Evolutionary conservation across 2,888 invertebrate species (phyloP), one percentile per base, ranked within the genome.

Genomic region (Netelia virgata): DNA sequence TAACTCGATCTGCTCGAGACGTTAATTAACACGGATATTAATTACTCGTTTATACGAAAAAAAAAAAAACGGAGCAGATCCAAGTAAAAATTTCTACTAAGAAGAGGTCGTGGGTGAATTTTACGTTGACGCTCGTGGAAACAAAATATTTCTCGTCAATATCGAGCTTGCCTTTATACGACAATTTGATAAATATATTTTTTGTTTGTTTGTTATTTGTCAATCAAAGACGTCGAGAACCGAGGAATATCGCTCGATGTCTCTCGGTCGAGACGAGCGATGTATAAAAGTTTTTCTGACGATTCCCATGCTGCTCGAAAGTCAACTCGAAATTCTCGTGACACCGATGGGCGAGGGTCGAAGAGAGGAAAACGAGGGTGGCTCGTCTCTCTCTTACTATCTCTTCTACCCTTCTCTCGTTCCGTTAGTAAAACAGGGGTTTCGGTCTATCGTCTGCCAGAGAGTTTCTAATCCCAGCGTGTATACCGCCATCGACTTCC

Each of bases 41-140:
- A 82, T 82, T 77, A 72, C 76, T 82, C 76, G 66, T 72, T 77
- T 82, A 61, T 41, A 23, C 23, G 59, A 66, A 73, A 43, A 59
- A 47, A 66, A 73, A 43, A 59, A 23, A 23, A 20, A 72, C 18
- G 57, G 9, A 5, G 72, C 3, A 18, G 11, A 16, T 36, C 2
- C 28, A n/a, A 8, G 14, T 14, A n/a, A n/a, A n/a, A 43, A 61
- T 9, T 61, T 11, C 14, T 23, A 14, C 47, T 9, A 11, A 47
- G 47, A 14, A 8, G 14, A 47, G 47, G 47, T 11, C 16, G 11
- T 23, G 28, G 28, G 3, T 28, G 3, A 28, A 28, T 28, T 66
- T 50, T 66, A 1, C 3, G 1, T 3, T 5, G 20, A 11, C 41
- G 47, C 47, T 66, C 16, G 18, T 11, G 66, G 66, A 66, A 5